Percentiles rank a stretch among this genome's conserved stretches.
phyloP scores from a whole-genome alignment of 2,113 vertebrate genomes.

The Uropsilus gracilis region DNA sequence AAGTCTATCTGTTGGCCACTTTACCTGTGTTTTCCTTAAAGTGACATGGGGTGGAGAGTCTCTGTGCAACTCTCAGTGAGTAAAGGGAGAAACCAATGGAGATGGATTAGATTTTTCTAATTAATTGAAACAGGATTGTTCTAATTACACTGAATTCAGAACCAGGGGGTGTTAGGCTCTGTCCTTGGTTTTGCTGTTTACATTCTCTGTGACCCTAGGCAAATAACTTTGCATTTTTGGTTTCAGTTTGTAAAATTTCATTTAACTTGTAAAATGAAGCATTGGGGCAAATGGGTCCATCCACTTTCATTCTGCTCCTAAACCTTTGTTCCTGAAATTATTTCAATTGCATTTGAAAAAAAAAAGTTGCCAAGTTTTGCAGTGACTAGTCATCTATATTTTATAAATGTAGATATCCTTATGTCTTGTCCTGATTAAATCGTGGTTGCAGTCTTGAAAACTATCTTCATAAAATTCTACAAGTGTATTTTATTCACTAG shows the following conservation, averaged over 20 bases:
- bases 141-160: not conserved
- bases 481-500: not conserved
- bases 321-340: not conserved
- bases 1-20: too few relatives aligned
- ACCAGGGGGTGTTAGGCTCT: not conserved
- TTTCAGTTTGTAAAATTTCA: too few relatives aligned
- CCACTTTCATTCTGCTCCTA: slow-evolving; percentile 1
- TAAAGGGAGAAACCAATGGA: not conserved
- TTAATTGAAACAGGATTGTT: not conserved
- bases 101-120: not conserved
- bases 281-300: not conserved
- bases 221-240: not conserved
- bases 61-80: not conserved
- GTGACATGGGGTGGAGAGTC: too few relatives aligned
- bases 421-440: not conserved
- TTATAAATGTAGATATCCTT: not conserved
- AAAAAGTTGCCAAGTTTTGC: not conserved
- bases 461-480: not conserved
- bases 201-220: not conserved
- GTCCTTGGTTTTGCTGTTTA: not conserved
- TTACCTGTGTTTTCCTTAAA: too few relatives aligned
- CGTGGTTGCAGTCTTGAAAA: not conserved
- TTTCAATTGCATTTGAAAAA: not conserved
- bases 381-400: not conserved
- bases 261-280: not conserved